Base-by-base conservation (phyloP, 1,140 invertebrate species). In the Bacillus rossius region DNA sequence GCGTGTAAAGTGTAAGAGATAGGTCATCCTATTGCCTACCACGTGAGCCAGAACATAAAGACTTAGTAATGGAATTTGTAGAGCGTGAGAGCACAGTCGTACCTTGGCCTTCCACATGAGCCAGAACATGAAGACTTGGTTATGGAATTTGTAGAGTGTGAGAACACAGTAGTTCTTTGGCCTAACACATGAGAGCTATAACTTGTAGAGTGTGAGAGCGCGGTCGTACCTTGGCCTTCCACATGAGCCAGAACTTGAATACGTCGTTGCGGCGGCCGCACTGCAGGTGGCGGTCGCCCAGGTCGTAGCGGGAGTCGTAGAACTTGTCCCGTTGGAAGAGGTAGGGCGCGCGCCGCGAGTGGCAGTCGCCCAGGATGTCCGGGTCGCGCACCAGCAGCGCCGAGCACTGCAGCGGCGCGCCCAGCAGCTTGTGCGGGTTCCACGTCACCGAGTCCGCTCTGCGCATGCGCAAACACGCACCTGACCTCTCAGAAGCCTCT, bases 211-310 rank as follows among this genome's bases (percentile, higher is more conserved):
- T n/a, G n/a, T n/a, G n/a, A n/a, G n/a, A n/a, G n/a, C n/a, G n/a
- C n/a, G n/a, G n/a, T n/a, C n/a, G n/a, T 50, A 74, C 71, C 64
- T 83, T 83, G 17, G 77, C 79, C 64, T 79, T 79, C 85, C 85
- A 87, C 82, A 85, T 84, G 13, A 86, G 67, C 84, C 84, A 86
- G 38, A 87, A 76, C 65, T 86, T 87, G 66, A 87, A 81, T 23
- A 85, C 77, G 70, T 87, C 85, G 62, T 83, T 84, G 67, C 83
- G 79, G 34, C 85, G 67, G 42, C 85, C 85, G 69, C 84, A 87
- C 65, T 87, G 84, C 49, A 87, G 76, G 38, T 83, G 77, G 64
- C 84, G 85, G 69, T 87, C 85, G 8, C 84, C 85, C 1, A 79
- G 75, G 68, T 87, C 85, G 63, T 79, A 85, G 19, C 61, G 68